A percentile compares a stretch with the other conserved stretches of the same genome.
phyloP scores from a whole-genome alignment of 92 coral and sea anemone species.

The Actinernus sp. region DNA sequence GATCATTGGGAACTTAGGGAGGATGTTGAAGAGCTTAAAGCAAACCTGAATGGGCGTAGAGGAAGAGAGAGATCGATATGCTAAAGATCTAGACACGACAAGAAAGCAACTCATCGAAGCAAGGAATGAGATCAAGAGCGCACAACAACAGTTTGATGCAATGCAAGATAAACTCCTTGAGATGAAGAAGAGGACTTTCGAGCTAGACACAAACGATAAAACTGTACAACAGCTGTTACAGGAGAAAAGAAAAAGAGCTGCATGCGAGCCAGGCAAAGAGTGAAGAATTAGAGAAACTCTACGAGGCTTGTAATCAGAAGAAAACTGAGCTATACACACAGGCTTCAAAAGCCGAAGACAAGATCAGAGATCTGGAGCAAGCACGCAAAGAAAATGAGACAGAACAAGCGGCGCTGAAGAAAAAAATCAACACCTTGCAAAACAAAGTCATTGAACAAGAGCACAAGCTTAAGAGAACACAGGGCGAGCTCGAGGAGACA shows the following conservation, averaged over 20 bases:
- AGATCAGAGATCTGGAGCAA: conserved; percentile 49
- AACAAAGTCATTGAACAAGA: conserved; percentile 31
- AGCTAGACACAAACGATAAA: conserved; percentile 78
- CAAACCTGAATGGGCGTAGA: conserved; percentile 54
- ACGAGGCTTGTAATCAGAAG: conserved; percentile 60
- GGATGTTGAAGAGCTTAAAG: conserved; percentile 60
- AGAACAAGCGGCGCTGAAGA: conserved; percentile 26
- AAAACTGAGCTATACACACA: conserved; percentile 69
- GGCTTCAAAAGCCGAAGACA: conserved; percentile 74
- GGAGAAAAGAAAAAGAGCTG: conserved; percentile 72
- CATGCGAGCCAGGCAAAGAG: conserved; percentile 45
- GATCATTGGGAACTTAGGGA: conserved; percentile 76
- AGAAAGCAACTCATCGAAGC: conserved; percentile 60
- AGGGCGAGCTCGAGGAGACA: conserved; percentile 16
- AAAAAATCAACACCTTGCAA: conserved; percentile 31
- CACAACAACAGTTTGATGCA: conserved; percentile 60
- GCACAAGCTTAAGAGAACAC: conserved; percentile 20
- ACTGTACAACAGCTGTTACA: conserved; percentile 59
- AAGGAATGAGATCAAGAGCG: conserved; percentile 58
- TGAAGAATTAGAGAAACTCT: conserved; percentile 69
- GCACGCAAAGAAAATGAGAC: conserved; percentile 33
- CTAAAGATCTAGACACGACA: conserved; percentile 60
- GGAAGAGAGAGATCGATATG: conserved; percentile 68
- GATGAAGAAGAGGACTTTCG: conserved; percentile 68
- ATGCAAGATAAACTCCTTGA: conserved; percentile 68